phyloP scores from a whole-genome alignment of 2,113 vertebrate species.

The Pangasianodon gigas region DNA sequence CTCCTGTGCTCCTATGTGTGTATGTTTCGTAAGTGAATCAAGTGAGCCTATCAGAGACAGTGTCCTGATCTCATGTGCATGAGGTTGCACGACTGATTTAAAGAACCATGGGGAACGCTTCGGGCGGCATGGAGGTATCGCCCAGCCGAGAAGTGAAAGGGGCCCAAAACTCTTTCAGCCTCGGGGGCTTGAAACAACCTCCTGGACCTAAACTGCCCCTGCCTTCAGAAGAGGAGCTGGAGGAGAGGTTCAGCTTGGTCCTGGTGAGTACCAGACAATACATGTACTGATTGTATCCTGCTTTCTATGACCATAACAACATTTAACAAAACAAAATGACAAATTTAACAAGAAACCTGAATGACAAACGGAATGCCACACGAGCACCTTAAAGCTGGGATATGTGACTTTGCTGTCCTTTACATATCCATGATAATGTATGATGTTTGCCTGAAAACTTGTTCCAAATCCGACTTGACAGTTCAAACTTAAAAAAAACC shows the following conservation, averaged over 20 bases:
- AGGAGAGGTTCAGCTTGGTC: conserved; percentile 78
- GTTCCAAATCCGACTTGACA: neutral
- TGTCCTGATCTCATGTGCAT: neutral
- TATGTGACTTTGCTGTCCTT: neutral
- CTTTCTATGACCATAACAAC: neutral
- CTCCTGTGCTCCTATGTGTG: neutral
- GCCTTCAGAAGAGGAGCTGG: conserved; percentile 80
- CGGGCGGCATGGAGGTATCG: conserved; percentile 76
- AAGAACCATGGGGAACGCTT: conserved; percentile 81
- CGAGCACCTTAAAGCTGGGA: neutral
- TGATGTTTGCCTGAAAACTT: neutral
- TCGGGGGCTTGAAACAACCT: conserved; percentile 54
- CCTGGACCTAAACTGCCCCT: conserved; percentile 73
- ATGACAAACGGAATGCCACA: neutral
- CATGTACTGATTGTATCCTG: neutral
- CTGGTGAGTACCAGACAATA: conserved; percentile 76
- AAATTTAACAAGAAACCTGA: neutral
- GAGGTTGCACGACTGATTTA: conserved; percentile 51
- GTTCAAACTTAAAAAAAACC: neutral
- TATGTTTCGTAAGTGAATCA: neutral
- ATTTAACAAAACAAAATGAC: neutral
- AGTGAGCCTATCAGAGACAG: neutral
- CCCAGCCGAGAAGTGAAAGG: conserved; percentile 61
- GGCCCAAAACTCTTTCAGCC: conserved; percentile 29
- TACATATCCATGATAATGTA: neutral